These are phyloP conservation scores for Trachurus trachurus DNA, from an alignment of 2,797 vertebrate species.

Conservation along the genomic window DNA sequence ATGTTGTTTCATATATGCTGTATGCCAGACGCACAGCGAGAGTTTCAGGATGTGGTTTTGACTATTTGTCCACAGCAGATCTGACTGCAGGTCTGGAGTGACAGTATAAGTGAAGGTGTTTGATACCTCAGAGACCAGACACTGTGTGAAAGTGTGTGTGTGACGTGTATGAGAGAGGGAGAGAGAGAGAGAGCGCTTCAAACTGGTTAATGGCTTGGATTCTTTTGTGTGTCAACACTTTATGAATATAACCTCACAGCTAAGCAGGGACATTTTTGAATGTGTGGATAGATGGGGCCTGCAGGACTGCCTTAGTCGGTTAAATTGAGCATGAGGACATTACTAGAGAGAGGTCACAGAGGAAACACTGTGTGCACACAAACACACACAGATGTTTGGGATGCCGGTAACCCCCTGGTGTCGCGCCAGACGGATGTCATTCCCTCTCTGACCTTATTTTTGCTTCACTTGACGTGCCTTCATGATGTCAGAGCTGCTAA, in stretches of 20 bases:
- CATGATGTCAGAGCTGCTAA: conserved; percentile 82
- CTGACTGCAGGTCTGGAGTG: conserved; percentile 33
- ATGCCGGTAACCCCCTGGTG: conserved; percentile 72
- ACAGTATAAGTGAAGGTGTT: conserved; percentile 27
- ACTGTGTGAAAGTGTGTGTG: neutral
- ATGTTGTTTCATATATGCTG: conserved; percentile 36
- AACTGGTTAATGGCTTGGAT: conserved; percentile 29
- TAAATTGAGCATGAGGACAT: conserved; percentile 68
- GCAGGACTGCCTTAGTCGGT: conserved; percentile 43
- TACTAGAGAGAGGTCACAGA: conserved; percentile 67
- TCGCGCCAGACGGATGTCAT: conserved; percentile 65
- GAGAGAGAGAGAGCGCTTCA: neutral
- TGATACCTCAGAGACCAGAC: conserved; percentile 15
- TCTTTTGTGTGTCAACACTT: conserved; percentile 48
- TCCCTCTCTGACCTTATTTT: conserved; percentile 77
- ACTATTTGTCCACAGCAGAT: conserved; percentile 43
- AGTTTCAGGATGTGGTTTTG: conserved; percentile 68
- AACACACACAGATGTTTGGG: conserved; percentile 62
- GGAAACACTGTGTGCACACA: conserved; percentile 29
- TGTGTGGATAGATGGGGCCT: conserved; percentile 55
- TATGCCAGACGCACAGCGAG: conserved; percentile 31
- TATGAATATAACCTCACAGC: conserved; percentile 52
- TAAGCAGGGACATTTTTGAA: conserved; percentile 44
- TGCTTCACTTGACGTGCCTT: conserved; percentile 73
- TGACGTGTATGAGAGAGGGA: neutral